Evolutionary conservation across 2,113 vertebrate genomes (phyloP), one percentile per base, ranked within the genome.

Genomic region (Mus spicilegus): DNA sequence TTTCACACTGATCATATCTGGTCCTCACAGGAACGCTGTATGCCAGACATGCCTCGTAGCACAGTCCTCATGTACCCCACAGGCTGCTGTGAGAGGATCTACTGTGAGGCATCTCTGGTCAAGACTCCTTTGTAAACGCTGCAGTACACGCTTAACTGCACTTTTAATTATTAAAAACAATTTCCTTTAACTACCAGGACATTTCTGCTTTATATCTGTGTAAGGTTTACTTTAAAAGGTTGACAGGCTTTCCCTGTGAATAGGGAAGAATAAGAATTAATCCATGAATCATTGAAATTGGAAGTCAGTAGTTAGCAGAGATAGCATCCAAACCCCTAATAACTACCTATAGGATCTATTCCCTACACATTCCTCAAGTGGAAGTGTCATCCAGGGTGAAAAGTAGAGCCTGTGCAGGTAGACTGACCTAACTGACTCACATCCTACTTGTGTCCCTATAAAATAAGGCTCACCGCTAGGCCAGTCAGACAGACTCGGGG

Each of bases 121-220:
- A 90, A 80, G 54, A 87, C 9, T 26, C 36, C 30, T 77, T 65
- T 61, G 30, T 70, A 63, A 69, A 75, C 58, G 24, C 58, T 63
- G 46, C 65, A 72, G 54, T 73, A 72, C 46, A 86, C 39, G 63
- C 6, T 51, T 87, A 69, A 36, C 20, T 88, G 51, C 22, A 46
- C 39, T 90, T 85, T 90, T 85, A 90, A 82, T 89, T 87, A 91
- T 67, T 70, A 36, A 93, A 84, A 84, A 70, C 73, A 92, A 87
- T 51, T 92, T 90, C 22, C 22, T 93, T 51, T 51, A 93, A 81
- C 56, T 72, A 93, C 77, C 3, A 91, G 42, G 33, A 17, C 46
- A 93, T 91, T 90, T 96, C 54, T 85, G 14, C 24, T 94, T 94
- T 95, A 54, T 58, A 80, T 91, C 65, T 93, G 14, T 49, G 17